phyloP scores from a whole-genome alignment of 2,797 vertebrate species.

The Hydrolagus colliei region DNA sequence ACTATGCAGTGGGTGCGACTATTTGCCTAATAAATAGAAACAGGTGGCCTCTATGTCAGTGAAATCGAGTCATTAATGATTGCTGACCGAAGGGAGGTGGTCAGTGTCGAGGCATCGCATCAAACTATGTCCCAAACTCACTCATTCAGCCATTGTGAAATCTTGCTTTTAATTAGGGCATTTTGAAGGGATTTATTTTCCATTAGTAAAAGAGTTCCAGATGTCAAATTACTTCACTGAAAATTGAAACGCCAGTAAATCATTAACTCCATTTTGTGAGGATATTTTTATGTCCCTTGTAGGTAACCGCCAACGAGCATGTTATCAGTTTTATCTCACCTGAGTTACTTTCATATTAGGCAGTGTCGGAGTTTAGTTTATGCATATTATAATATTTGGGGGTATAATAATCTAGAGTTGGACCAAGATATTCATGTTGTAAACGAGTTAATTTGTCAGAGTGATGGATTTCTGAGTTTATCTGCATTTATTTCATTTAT shows the following conservation, averaged over 20 bases:
- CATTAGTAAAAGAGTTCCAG: not conserved
- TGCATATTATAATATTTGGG: not conserved
- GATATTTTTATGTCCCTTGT: not conserved
- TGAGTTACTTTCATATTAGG: not conserved
- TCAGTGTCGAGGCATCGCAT: not conserved
- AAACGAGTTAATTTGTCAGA: not conserved
- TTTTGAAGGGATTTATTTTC: not conserved
- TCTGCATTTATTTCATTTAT: too few relatives aligned
- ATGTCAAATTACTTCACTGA: not conserved
- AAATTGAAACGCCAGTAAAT: not conserved
- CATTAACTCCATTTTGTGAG: not conserved
- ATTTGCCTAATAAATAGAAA: not conserved
- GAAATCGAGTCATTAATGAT: constrained; percentile 25
- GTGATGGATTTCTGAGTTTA: too few relatives aligned
- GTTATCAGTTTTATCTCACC: not conserved
- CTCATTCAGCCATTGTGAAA: not conserved
- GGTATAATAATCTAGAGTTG: not conserved
- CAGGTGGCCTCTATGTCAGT: not conserved
- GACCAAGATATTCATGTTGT: not conserved
- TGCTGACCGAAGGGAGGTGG: not conserved
- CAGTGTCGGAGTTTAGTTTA: not conserved
- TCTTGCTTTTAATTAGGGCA: not conserved
- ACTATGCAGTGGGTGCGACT: not conserved
- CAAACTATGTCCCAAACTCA: not conserved
- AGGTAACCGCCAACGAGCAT: not conserved